Evolutionary conservation across 2,888 invertebrate species (phyloP).

Genomic region (Pachliopta kotzebuea): DNA sequence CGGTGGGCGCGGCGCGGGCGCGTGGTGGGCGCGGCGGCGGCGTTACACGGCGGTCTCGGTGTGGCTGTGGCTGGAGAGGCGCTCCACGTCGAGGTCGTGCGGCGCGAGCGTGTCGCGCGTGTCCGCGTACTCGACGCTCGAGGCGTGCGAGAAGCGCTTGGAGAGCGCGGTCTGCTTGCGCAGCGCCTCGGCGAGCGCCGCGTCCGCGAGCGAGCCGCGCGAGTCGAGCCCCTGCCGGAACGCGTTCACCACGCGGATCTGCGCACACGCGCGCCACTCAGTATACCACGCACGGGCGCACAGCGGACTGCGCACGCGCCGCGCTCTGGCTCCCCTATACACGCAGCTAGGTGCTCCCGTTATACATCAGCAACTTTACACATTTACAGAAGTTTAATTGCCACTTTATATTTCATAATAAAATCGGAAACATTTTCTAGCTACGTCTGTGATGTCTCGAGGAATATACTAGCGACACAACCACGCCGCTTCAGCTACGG

Average conservation of each 20-base stretch:
- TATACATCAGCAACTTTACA: not conserved
- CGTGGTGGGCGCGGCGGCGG: conserved; percentile 32
- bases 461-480: not conserved
- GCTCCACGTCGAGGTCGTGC: conserved; percentile 95
- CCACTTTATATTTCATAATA: conserved; percentile 7
- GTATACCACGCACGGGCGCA: too few species aligned
- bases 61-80: conserved; percentile 95
- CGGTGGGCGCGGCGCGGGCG: conserved; percentile 35
- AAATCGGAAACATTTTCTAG: conserved; percentile 1
- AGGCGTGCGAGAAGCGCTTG: conserved; percentile 94
- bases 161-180: conserved; percentile 96
- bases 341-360: conserved; percentile 10
- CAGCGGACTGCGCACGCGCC: conserved; percentile 29
- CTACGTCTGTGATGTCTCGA: conserved; percentile 4
- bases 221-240: conserved; percentile 99
- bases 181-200: conserved; percentile 95
- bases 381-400: too few species aligned
- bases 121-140: conserved; percentile 94
- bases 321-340: conserved; percentile 30
- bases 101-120: conserved; percentile 93
- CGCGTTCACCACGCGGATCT: conserved; percentile 99
- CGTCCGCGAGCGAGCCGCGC: conserved; percentile 95
- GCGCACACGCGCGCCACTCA: conserved; percentile 62
- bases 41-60: conserved; percentile 95
- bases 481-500: too few species aligned